Base-by-base conservation (phyloP, 1,140 invertebrate genomes). In the Brachionus rotundiformis region DNA sequence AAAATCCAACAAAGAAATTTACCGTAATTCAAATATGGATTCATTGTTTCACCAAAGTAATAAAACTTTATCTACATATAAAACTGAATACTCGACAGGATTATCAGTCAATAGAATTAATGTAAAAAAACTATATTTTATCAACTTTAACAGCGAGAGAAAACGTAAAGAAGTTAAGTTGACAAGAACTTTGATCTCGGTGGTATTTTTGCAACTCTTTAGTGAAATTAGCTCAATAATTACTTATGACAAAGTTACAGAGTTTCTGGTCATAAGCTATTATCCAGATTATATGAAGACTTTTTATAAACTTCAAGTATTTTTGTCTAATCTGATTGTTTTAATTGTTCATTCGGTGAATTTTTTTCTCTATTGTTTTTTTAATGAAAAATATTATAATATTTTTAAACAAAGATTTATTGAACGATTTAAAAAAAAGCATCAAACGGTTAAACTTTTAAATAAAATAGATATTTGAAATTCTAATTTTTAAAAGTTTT, bases 181-280 rank as follows among this genome's bases (percentile, higher is more conserved):
- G 10, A 83, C 83, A 10, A 31, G 65, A 49, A 83, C 83, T 25
- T 59, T 83, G 3, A 82, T 83, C 11, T 36, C 33, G 8, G 82
- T 83, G 25, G 80, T 83, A 23, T 68, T 81, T 47, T 31, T 83
- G 8, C 63, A 83, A n/a, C 27, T 83, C 5, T 41, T 83, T 7
- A 81, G 83, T 33, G 82, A 83, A 29, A 44, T 83, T 6, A 81
- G 77, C 11, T 82, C 82, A n/a, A 68, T 82, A 7, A 47, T 81
- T 16, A 63, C 79, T n/a, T 81, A 81, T 68, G 31, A 63, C 19
- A 81, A 81, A 63, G n/a, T 81, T 23, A 65, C 31, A 6, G 36
- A 63, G 8, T 25, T 41, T 25, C 1, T 81, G 16, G 44, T 63
- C 3, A 19, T 33, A 31, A 6, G 29, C 19, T 47, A 41, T 19